Base-by-base conservation (phyloP, 92 coral and sea anemone species). In the Palythoa heliodiscus region DNA sequence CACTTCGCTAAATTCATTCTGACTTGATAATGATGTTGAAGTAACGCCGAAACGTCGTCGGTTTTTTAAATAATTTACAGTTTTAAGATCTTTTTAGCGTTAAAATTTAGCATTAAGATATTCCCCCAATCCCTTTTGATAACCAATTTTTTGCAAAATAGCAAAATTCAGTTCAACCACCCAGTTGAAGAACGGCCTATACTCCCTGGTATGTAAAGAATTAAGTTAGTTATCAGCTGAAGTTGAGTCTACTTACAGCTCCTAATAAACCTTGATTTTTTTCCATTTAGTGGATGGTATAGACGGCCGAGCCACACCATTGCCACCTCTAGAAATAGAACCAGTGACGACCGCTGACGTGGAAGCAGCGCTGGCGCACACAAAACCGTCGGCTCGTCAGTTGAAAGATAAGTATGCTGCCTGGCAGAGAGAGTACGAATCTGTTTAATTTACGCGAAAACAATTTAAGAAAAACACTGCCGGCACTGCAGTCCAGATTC, bases 331-430 rank as follows among this genome's bases (percentile, higher is more conserved):
- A 22, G 91, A 95, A 83, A 90, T 96, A 14, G 96, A 95, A 81
- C 98, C 99, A 70, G 98, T 96, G 58, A 91, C 91, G 35, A 95
- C 94, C 82, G 93, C 90, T 85, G 99, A 96, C 83, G 90, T 96
- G 29, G 93, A 95, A 63, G 98, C 99, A 79, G 99, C 99, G 81
- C 87, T 96, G 82, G 91, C 93, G 55, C 95, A 93, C 80, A 96
- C 99, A 16, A 96, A 96, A 57, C 99, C 99, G 20, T 96, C 99
- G 14, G 99, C 98, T 38, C 90, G 99, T n/a, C 98, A 91, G 71
- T 85, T 96, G 52, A 89, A 91, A 78, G 94, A 95, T 66, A 96
- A 96, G 89, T 96, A 96, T 83, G 86, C 89, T 55, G 98, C 92
- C 48, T 96, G 99, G 99, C 99, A 96, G 77, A 95, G 91, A 78